phyloP scores from a whole-genome alignment of 1,140 invertebrate species.

The Cydia splendana region DNA sequence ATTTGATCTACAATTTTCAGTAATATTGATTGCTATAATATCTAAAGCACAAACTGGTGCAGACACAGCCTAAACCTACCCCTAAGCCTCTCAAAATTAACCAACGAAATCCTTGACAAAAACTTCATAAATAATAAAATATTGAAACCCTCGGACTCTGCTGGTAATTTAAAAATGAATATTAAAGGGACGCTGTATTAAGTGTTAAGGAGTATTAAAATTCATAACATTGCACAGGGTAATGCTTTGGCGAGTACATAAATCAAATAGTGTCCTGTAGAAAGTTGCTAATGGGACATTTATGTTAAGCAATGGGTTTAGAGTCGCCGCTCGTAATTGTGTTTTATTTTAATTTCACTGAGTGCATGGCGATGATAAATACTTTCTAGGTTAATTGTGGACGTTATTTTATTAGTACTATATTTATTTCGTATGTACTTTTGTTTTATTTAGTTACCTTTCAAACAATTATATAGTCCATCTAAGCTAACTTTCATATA shows the following conservation, averaged over 20 bases:
- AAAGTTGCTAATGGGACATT: constrained; percentile 10
- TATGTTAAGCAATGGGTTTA: constrained; percentile 19
- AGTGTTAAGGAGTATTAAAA: constrained; percentile 29
- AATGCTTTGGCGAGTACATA: constrained; percentile 5
- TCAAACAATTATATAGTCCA: too few species aligned
- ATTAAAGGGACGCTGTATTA: constrained; percentile 27
- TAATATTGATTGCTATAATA: too few species aligned
- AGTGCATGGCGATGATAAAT: constrained; percentile 5
- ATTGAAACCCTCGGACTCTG: neutral
- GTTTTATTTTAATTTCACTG: constrained; percentile 12
- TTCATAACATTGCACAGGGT: constrained; percentile 23
- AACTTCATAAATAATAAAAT: constrained; percentile 30
- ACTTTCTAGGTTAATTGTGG: neutral
- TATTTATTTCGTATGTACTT: too few species aligned
- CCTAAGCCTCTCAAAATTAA: neutral
- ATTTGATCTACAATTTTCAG: too few species aligned
- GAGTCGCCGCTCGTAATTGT: constrained; percentile 7
- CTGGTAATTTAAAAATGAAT: constrained; percentile 27
- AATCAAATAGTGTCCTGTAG: constrained; percentile 12
- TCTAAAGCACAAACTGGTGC: too few species aligned
- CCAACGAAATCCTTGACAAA: constrained; percentile 14
- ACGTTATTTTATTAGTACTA: neutral
- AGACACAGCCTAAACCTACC: neutral
- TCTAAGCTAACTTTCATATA: too few species aligned
- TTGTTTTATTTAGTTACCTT: too few species aligned